Conservation (phyloP, 2,797 vertebrate species). For the Gymnoscopelus braueri region DNA sequence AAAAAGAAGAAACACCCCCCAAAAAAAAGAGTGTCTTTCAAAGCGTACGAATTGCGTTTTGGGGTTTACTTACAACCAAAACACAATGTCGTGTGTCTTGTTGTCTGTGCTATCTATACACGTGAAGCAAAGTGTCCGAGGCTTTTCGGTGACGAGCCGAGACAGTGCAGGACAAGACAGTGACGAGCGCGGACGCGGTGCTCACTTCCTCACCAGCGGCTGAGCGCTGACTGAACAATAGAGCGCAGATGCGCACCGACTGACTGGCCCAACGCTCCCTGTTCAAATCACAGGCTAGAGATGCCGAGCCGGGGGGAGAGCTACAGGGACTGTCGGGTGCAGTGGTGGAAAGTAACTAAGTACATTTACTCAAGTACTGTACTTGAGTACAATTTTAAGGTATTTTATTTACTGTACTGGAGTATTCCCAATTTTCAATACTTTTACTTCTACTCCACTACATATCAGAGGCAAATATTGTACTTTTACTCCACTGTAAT, state of each 20-base stretch:
- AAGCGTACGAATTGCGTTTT: conserved; percentile 12
- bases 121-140: conserved; percentile 18
- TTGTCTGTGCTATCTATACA: not conserved
- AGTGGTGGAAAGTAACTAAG: not conserved
- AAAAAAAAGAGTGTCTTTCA: conserved; percentile 11
- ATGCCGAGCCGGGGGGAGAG: conserved; percentile 4
- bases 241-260: conserved; percentile 63
- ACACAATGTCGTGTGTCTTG: not conserved
- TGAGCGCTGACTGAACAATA: conserved; percentile 83
- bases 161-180: conserved; percentile 38
- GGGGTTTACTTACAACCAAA: not conserved
- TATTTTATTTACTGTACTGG: no score
- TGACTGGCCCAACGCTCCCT: conserved; percentile 51
- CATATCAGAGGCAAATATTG: no score
- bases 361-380: no score
- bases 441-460: no score
- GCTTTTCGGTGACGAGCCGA: conserved; percentile 36
- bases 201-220: conserved; percentile 77
- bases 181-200: conserved; percentile 66
- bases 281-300: conserved; percentile 66
- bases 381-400: no score
- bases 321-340: conserved; percentile 3
- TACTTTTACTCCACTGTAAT: no score
- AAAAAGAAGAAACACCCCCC: no score
- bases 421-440: no score